Percentiles rank a stretch among this genome's conserved stretches.
Conservation (phyloP, 2,888 invertebrate species). For the Volucella inflata region DNA sequence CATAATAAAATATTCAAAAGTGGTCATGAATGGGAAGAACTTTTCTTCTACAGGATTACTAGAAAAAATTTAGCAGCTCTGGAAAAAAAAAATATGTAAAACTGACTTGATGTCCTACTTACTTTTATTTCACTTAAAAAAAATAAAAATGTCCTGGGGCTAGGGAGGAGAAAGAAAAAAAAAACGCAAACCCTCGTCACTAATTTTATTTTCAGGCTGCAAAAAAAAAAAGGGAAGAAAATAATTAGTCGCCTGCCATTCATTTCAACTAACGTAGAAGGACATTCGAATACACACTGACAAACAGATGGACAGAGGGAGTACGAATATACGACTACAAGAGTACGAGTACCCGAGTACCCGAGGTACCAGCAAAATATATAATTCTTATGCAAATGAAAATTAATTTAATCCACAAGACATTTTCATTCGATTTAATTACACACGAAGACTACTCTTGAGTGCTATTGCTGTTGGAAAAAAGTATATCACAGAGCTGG, state of each 20-base stretch:
- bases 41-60: constrained; percentile 8
- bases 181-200: constrained; percentile 58
- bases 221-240: constrained; percentile 39
- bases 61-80: constrained; percentile 4
- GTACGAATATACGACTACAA: constrained; percentile 26
- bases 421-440: constrained; percentile 84
- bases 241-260: constrained; percentile 74
- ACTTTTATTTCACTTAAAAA: constrained; percentile 16
- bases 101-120: constrained; percentile 32
- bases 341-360: too few relatives aligned
- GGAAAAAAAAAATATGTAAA: background rate
- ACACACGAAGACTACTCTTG: constrained; percentile 82
- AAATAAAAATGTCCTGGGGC: background rate
- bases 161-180: background rate
- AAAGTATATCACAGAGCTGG: too few relatives aligned
- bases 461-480: constrained; percentile 80
- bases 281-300: constrained; percentile 61
- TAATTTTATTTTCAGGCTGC: constrained; percentile 41
- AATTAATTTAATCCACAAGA: constrained; percentile 84
- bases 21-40: too few relatives aligned
- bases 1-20: too few relatives aligned
- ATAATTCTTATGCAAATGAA: constrained; percentile 83
- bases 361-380: constrained; percentile 49
- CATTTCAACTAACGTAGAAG: constrained; percentile 64
- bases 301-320: constrained; percentile 30